Evolutionary conservation across 2,113 vertebrate species (phyloP), one percentile per base, ranked within the genome.

Genomic region (Lycaon pictus): DNA sequence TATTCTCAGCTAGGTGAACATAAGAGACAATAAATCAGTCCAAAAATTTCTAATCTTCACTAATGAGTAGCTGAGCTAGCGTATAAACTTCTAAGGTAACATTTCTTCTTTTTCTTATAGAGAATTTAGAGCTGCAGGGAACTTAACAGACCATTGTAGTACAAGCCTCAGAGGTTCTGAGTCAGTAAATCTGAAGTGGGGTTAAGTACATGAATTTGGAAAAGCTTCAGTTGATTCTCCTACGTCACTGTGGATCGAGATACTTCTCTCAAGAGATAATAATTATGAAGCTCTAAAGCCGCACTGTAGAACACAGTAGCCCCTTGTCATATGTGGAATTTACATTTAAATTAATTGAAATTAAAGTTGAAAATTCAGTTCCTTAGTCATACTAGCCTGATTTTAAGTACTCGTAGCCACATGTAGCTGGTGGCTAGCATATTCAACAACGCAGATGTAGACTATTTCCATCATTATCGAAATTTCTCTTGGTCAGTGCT

Each of bases 61-160:
- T 94, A 55, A 94, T 84, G 83, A 90, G 20, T n/a, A 97, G 48
- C 87, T 90, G 53, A 92, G 53, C 9, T 35, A 92, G 87, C 48
- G 22, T 60, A 48, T 86, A 32, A 56, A 82, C 11, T 37, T 92
- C 32, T 27, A 82, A 48, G 65, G 76, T 48, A 55, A 62, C 19
- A 69, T 53, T 22, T 76, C 43, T 58, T 71, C 25, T 80, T 25
- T 43, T 88, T 48, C 72, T 76, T 35, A 9, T 4, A 56, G 58
- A 91, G 11, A 74, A 83, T 23, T 79, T 62, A n/a, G 37, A 81
- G 19, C 8, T 35, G 2, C 15, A 56, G 29, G 29, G 51, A 72
- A 67, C 3, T 43, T 32, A 74, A 51, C 4, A 92, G 67, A 35
- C 48, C 9, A 37, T 17, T 88, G 22, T 55, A 32, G 32, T 27